Evolutionary conservation across 1,140 invertebrate species (phyloP).

Genomic region (Habropoda laboriosa): DNA sequence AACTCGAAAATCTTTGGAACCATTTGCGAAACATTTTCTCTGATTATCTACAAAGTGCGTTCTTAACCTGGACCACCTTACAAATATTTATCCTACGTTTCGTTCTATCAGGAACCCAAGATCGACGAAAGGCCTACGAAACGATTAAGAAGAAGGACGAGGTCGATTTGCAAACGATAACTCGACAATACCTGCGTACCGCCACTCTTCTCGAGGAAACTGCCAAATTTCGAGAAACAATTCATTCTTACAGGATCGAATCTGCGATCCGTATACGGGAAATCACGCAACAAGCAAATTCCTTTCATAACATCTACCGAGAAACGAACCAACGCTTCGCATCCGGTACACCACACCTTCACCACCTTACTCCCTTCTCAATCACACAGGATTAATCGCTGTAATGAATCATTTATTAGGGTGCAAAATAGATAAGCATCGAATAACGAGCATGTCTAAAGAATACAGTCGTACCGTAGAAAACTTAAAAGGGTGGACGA

Average conservation of each 20-base stretch:
- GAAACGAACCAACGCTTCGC: constrained; percentile 60
- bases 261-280: constrained; percentile 56
- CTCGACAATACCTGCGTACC: constrained; percentile 58
- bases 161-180: constrained; percentile 66
- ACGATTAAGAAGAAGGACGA: constrained; percentile 68
- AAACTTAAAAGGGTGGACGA: constrained; percentile 11
- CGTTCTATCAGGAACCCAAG: constrained; percentile 49
- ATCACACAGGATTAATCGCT: background rate
- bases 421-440: constrained; percentile 49
- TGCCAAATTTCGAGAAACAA: constrained; percentile 65
- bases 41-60: constrained; percentile 70
- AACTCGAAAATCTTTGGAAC: constrained; percentile 50
- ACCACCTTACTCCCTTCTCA: background rate
- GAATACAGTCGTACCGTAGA: constrained; percentile 61
- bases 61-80: background rate
- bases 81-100: background rate
- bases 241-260: constrained; percentile 48
- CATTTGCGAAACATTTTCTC: constrained; percentile 58
- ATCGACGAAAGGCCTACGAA: constrained; percentile 65
- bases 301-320: constrained; percentile 60
- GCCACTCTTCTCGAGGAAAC: constrained; percentile 64
- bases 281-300: constrained; percentile 59
- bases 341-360: constrained; percentile 39
- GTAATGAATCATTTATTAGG: background rate
- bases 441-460: constrained; percentile 60